phyloP scores from a whole-genome alignment of 37 sponge, comb jelly and placozoan genomes.

The Beroe ovata region DNA sequence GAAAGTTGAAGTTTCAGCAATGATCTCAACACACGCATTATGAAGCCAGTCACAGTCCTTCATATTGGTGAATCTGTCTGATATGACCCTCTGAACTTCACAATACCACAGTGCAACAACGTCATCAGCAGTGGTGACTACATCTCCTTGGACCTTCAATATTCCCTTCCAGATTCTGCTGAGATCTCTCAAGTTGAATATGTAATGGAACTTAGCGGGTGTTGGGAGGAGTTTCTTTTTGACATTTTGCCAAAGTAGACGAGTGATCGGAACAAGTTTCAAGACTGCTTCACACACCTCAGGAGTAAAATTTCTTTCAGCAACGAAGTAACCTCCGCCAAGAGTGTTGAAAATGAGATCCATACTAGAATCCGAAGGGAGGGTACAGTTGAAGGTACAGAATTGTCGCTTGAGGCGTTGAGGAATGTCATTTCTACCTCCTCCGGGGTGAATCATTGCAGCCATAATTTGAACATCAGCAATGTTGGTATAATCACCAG shows the following conservation, averaged over 20 bases:
- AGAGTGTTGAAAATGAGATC: conserved; percentile 97
- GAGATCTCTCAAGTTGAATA: conserved; percentile 97
- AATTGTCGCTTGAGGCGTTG: conserved; percentile 95
- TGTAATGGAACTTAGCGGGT: conserved; percentile 99
- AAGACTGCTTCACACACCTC: conserved; percentile 71
- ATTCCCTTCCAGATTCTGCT: conserved; percentile 99
- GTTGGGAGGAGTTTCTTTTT: conserved; percentile 97
- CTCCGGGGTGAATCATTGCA: conserved; percentile 99
- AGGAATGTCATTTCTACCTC: conserved; percentile 98
- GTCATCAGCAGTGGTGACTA: conserved; percentile 52
- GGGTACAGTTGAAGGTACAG: conserved; percentile 92
- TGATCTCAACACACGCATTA: conserved; percentile 68
- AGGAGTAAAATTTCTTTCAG: conserved; percentile 79
- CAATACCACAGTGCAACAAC: conserved; percentile 92
- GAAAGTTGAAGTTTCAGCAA: conserved; percentile 69
- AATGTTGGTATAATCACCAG: conserved; percentile 96
- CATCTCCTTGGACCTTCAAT: conserved; percentile 77
- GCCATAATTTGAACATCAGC: conserved; percentile 93
- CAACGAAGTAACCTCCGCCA: conserved; percentile 86
- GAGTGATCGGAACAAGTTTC: conserved; percentile 84
- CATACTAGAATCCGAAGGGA: conserved; percentile 96
- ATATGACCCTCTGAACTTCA: conserved; percentile 91
- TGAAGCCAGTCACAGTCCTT: conserved; percentile 96
- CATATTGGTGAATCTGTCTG: conserved; percentile 92
- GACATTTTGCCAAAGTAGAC: conserved; percentile 89